These are phyloP conservation scores for Neopipo cinnamomea DNA, from an alignment of 2,113 vertebrate genomes.

Conservation along the genomic window DNA sequence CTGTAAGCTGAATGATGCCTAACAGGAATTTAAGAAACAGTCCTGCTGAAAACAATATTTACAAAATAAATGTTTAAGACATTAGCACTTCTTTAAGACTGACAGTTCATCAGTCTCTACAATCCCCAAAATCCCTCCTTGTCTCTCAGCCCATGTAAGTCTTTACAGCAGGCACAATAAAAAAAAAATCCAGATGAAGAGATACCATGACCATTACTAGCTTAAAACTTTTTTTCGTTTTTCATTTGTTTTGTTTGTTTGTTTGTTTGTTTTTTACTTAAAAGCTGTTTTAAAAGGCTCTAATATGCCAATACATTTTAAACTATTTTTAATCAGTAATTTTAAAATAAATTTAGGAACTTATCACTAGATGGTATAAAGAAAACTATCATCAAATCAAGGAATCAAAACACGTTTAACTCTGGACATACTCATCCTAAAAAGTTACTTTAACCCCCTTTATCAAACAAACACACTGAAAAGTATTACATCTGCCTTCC, in stretches of 20 bases:
- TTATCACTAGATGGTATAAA: neutral
- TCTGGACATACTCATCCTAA: neutral
- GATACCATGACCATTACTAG: neutral
- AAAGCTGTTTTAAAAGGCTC: neutral
- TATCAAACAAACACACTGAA: neutral
- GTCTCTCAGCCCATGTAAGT: neutral
- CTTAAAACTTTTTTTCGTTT: neutral
- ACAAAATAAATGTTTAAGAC: neutral
- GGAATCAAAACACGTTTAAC: neutral
- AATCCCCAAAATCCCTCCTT: neutral
- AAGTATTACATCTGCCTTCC: neutral
- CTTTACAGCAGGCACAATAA: neutral
- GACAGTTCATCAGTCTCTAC: neutral
- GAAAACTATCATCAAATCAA: neutral
- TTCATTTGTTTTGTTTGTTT: no score
- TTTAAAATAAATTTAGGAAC: neutral
- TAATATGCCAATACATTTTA: neutral
- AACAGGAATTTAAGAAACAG: neutral
- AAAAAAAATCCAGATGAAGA: neutral
- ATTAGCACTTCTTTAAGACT: neutral
- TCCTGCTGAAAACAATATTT: neutral
- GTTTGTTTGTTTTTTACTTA: neutral
- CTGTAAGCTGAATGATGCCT: neutral
- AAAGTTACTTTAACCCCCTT: neutral
- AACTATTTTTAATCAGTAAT: neutral